Evolutionary conservation across 2,888 invertebrate genomes (phyloP), one percentile per base, ranked within the genome.

Genomic region (Crematogaster levior): DNA sequence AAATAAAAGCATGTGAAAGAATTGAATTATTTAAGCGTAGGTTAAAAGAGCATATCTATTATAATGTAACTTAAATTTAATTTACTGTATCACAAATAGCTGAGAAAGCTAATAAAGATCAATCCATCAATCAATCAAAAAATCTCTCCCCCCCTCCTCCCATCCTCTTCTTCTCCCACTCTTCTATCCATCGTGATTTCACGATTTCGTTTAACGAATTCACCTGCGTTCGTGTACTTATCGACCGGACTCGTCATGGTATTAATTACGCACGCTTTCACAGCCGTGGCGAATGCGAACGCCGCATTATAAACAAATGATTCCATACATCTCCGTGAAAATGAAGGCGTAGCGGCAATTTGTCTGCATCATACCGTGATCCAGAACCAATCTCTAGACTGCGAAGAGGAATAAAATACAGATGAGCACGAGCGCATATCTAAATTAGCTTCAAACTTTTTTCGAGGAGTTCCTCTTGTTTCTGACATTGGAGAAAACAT

Each of bases 371-470:
- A 88, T 81, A 80, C 65, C 87, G 83, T 89, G 82, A 79, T 89
- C 87, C 84, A 85, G 87, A 85, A 89, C 87, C 83, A 89, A 84
- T 89, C 83, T 74, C 84, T 79, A 60, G 83, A 75, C 51, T 60
- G 63, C 24, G 61, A 61, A 46, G 46, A 6, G 18, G 24, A 74
- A 75, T 12, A 74, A 75, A 60, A 70, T 75, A 70, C 58, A 75
- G 63, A 48, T 73, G 15, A 48, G 70, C 61, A 70, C 53, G 5
- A 9, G 12, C 46, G 40, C 56, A n/a, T 15, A 51, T 66, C 46
- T 68, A 40, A 34, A 27, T 58, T 18, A 12, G n/a, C 15, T 6
- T 21, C 46, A 6, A 46, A 46, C 18, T 27, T 18, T 24, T 81
- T 63, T 10, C 10, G 48, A 53, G 34, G 18, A 10, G 46, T 48